Conservation (phyloP, 2,113 vertebrate species). For the Serilophus lunatus region DNA sequence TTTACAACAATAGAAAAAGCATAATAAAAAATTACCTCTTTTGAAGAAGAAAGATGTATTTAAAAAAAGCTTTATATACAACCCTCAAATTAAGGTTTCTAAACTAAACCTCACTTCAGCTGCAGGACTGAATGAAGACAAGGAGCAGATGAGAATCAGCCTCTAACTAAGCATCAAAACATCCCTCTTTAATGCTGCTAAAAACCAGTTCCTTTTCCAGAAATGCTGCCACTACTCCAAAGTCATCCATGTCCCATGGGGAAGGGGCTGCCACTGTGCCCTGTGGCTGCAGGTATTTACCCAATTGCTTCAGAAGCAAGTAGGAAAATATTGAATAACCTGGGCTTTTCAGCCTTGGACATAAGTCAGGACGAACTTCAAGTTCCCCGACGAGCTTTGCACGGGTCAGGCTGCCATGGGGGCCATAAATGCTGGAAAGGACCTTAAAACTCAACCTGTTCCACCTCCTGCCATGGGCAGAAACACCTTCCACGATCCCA, state of each 20-base stretch:
- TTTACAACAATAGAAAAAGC: constrained; percentile 72
- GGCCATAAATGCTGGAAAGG: not conserved
- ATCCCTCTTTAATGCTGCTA: not conserved
- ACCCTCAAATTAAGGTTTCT: constrained; percentile 49
- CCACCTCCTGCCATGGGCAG: not conserved
- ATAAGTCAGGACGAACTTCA: not conserved
- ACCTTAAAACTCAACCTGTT: fast-evolving
- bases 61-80: constrained; percentile 48
- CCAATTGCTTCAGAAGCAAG: not conserved
- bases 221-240: not conserved
- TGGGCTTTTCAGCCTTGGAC: not conserved
- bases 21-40: constrained; percentile 72
- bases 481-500: not conserved
- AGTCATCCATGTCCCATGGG: fast-evolving
- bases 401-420: fast-evolving
- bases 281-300: not conserved
- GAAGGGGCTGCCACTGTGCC: fast-evolving
- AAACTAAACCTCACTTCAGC: constrained; percentile 23
- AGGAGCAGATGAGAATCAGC: not conserved
- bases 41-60: constrained; percentile 74
- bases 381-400: not conserved
- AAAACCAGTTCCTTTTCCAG: not conserved
- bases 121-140: not conserved
- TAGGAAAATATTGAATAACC: not conserved
- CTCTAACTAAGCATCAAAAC: not conserved